Base-by-base conservation (phyloP, 2,797 vertebrate genomes). In the Erpetoichthys calabaricus region DNA sequence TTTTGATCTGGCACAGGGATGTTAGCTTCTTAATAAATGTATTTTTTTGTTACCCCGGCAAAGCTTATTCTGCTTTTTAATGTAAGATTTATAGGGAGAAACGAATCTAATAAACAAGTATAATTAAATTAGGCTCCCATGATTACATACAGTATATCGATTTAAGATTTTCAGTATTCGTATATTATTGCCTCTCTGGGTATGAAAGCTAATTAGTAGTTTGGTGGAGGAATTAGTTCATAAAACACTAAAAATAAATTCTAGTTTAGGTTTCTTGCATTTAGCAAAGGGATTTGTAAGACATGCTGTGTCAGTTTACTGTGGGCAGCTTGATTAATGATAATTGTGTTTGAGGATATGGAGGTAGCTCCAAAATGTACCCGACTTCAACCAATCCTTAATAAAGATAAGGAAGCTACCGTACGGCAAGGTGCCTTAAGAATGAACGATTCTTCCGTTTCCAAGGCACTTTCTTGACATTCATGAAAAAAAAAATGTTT, bases 1-100 rank as follows among this genome's bases (percentile, higher is more conserved):
- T 81, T 80, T 81, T 73, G 75, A 77, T 80, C 71, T 75, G 68
- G 72, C 71, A 69, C 71, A 73, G 75, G 70, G 65, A 60, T 70
- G 58, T 68, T 67, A 61, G 57, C 61, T 67, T 56, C 57, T 62
- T 72, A 64, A 63, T 59, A 62, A n/a, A 49, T 49, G 1, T 4
- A 49, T 49, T 49, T 7, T 49, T 49, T 49, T 49, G n/a, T 49
- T 49, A 49, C n/a, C n/a, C n/a, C 3, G n/a, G 47, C 47, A 49
- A 7, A 49, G 47, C n/a, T 49, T 25, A 25, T 25, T 25, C 25
- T 25, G 25, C 2, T 25, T 25, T 25, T 25, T 25, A 25, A 25
- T 25, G 25, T 25, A 25, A 25, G 25, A 25, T 25, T 25, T 25
- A 25, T 25, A 25, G 25, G 25, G 25, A 25, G 25, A 25, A 25